These are phyloP conservation scores for Ichneumoninae sp. DNA, from an alignment of 2,888 invertebrate genomes.

Conservation along the genomic window DNA sequence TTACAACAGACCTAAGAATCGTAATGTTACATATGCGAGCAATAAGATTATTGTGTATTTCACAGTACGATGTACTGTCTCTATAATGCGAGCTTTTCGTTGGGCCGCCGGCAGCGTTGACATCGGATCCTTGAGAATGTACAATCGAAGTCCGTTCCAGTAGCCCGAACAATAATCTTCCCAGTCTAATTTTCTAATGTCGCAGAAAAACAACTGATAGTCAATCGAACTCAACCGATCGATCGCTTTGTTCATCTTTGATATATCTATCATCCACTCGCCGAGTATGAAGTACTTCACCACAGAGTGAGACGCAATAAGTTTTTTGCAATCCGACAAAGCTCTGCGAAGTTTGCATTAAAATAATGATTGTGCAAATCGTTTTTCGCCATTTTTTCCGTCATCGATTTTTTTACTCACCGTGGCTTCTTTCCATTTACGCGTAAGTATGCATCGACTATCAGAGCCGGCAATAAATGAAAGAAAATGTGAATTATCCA, in stretches of 20 bases:
- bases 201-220: conserved; percentile 73
- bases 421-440: conserved; percentile 70
- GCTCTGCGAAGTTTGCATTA: conserved; percentile 30
- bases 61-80: neutral
- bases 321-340: conserved; percentile 33
- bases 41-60: neutral
- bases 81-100: conserved; percentile 52
- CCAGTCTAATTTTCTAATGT: conserved; percentile 74
- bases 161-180: conserved; percentile 59
- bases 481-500: conserved; percentile 69
- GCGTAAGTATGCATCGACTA: conserved; percentile 70
- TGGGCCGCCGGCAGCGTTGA: conserved; percentile 62
- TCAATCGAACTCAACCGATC: conserved; percentile 71
- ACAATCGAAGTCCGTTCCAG: conserved; percentile 69
- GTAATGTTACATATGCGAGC: neutral
- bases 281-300: conserved; percentile 49
- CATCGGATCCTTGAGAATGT: conserved; percentile 70
- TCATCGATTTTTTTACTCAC: conserved; percentile 70
- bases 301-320: neutral
- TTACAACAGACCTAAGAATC: neutral
- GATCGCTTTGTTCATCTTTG: conserved; percentile 69
- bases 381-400: neutral
- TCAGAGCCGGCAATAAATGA: conserved; percentile 74
- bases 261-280: conserved; percentile 68
- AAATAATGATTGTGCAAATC: neutral